phyloP scores from a whole-genome alignment of 1,140 invertebrate species.

The Ceratina calcarata region DNA sequence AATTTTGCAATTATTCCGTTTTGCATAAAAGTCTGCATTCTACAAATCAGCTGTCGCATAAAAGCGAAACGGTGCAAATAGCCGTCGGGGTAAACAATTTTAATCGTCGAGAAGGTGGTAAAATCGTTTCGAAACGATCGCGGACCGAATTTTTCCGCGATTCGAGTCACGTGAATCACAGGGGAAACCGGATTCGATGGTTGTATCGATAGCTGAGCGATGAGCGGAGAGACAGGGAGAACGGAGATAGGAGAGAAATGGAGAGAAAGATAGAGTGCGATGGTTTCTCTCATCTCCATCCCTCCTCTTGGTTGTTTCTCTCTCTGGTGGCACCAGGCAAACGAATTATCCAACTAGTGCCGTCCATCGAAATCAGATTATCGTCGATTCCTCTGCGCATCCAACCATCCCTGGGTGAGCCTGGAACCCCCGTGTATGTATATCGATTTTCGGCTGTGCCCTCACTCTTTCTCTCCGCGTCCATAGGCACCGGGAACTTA shows the following conservation, averaged over 20 bases:
- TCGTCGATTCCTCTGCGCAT: slow-evolving; percentile 52
- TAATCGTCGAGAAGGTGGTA: not conserved
- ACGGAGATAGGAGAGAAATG: not conserved
- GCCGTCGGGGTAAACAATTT: not conserved
- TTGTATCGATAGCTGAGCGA: not conserved
- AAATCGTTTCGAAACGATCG: slow-evolving; percentile 14
- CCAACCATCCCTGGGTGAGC: not conserved
- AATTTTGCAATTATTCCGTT: not conserved
- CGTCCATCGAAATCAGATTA: slow-evolving; percentile 62
- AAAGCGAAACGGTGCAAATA: not conserved
- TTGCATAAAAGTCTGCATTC: not conserved
- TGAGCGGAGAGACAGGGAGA: not conserved
- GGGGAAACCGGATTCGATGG: slow-evolving; percentile 41
- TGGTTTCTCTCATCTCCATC: not conserved
- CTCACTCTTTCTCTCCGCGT: not conserved
- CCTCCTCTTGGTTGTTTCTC: not conserved
- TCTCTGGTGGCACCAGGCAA: slow-evolving; percentile 31
- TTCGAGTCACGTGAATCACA: slow-evolving; percentile 36
- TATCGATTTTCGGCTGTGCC: slow-evolving; percentile 33
- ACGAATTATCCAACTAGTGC: slow-evolving; percentile 52
- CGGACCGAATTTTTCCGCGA: slow-evolving; percentile 22
- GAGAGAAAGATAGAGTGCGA: not conserved
- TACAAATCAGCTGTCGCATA: slow-evolving; percentile 1
- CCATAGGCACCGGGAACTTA: slow-evolving; percentile 27
- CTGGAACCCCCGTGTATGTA: not conserved